Evolutionary conservation across 2,888 invertebrate genomes (phyloP).

Genomic region (Cheilosia impressa): DNA sequence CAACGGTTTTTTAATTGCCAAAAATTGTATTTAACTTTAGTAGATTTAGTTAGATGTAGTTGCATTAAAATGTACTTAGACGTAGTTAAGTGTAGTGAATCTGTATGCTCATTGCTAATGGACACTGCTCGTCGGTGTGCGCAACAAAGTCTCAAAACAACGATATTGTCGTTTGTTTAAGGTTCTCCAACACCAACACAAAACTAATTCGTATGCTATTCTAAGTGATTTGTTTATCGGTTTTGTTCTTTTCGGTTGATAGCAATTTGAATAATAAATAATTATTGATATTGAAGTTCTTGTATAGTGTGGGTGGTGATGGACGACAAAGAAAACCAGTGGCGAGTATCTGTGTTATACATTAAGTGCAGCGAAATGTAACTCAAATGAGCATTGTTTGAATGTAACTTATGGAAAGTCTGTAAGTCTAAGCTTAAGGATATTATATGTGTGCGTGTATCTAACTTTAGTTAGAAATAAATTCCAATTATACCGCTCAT

Average conservation of each 20-base stretch:
- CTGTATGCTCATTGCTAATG: conserved; percentile 33
- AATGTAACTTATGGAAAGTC: background rate
- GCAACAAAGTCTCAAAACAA: conserved; percentile 29
- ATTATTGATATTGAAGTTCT: background rate
- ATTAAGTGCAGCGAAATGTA: conserved; percentile 46
- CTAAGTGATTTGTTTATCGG: conserved; percentile 19
- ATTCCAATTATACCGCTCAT: background rate
- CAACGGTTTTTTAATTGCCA: conserved; percentile 70
- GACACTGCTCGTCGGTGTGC: conserved; percentile 13
- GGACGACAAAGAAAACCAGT: conserved; percentile 23
- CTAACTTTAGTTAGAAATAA: conserved; percentile 2
- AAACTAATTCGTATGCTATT: conserved; percentile 14
- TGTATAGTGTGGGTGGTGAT: conserved; percentile 29
- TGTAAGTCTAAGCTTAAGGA: background rate
- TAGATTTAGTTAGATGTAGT: conserved; percentile 69
- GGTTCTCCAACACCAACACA: conserved; percentile 21
- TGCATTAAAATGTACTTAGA: conserved; percentile 60
- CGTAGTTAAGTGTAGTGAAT: conserved; percentile 39
- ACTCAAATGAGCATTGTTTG: background rate
- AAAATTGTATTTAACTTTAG: conserved; percentile 71
- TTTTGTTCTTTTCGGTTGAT: conserved; percentile 26
- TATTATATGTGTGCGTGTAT: background rate
- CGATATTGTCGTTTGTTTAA: conserved; percentile 38
- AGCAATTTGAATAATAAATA: background rate
- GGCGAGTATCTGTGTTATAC: conserved; percentile 70